Base-by-base conservation (phyloP, 2,113 vertebrate genomes). In the Aphelocoma coerulescens region DNA sequence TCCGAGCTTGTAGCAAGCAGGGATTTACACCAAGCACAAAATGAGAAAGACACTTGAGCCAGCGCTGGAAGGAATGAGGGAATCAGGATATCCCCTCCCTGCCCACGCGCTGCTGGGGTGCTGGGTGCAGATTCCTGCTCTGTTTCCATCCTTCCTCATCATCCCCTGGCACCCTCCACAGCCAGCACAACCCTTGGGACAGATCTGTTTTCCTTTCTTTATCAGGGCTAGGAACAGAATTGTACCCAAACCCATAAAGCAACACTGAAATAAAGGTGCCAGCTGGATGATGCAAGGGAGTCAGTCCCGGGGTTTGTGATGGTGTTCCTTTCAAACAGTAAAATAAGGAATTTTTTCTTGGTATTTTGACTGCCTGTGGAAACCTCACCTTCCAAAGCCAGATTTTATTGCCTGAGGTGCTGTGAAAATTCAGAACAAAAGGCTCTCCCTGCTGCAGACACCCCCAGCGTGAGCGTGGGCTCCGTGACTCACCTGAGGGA, bases 231-330 rank as follows among this genome's bases (percentile, higher is more conserved):
- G 27, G 20, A 48, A 52, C 59, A 54, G n/a, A 52, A 81, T 67
- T 67, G 30, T 11, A 32, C 39, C 59, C 35, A 90, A 89, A 85
- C 13, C 41, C 48, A 55, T 6, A 48, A 68, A 69, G 11, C 14
- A 48, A 1, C 26, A 23, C 28, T 3, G 18, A 80, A 80, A 74
- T 62, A 35, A 49, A 86, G 72, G n/a, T 52, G 28, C 11, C 55
- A 74, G n/a, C 55, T 2, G 7, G 55, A 43, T 26, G 39, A 35
- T 17, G n/a, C 7, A 6, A 78, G 65, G 3, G 48, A 67, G 10
- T 11, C 18, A n/a, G 3, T 0, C 1, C 1, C 3, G 0, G 1
- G 43, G 23, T 51, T 13, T 62, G 77, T 3, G 9, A 3, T 6
- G 16, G 27, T 26, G 8, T 3, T 72, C 19, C 33, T 30, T 41